These are phyloP conservation scores for Poecilia picta DNA, from an alignment of 2,797 vertebrate species.

Conservation along the genomic window DNA sequence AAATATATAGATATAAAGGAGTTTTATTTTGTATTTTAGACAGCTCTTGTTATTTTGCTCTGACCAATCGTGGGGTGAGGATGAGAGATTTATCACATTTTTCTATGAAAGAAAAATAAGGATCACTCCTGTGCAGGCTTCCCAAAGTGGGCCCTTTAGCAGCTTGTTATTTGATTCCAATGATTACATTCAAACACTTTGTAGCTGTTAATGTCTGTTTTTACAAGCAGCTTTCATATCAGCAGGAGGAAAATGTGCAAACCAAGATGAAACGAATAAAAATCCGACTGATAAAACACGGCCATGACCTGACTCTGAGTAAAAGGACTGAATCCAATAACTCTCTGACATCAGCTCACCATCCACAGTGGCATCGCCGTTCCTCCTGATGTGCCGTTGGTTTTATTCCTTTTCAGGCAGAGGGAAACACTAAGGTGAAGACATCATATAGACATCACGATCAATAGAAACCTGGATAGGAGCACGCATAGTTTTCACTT, in stretches of 20 bases:
- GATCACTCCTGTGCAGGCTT: constrained; percentile 19
- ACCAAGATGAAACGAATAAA: constrained; percentile 27
- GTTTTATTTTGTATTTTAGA: constrained; percentile 61
- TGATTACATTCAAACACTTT: neutral
- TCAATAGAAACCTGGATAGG: constrained; percentile 79
- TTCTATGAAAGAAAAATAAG: constrained; percentile 19
- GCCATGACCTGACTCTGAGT: constrained; percentile 22
- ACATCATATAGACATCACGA: constrained; percentile 83
- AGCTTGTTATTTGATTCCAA: constrained; percentile 26
- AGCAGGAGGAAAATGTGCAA: constrained; percentile 16
- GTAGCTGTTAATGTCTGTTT: neutral
- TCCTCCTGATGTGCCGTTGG: constrained; percentile 68
- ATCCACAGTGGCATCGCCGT: constrained; percentile 70
- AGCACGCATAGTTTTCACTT: constrained; percentile 67
- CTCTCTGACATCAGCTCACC: constrained; percentile 41
- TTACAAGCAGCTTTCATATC: constrained; percentile 4
- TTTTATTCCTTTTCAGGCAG: constrained; percentile 71
- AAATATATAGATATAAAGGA: constrained; percentile 1
- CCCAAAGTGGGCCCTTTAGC: constrained; percentile 15
- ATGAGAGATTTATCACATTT: constrained; percentile 17
- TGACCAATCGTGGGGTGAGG: neutral
- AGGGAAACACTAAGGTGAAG: constrained; percentile 71
- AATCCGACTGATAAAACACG: constrained; percentile 15
- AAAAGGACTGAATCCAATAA: constrained; percentile 32
- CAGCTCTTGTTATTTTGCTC: constrained; percentile 4